Evolutionary conservation across 2,888 invertebrate genomes (phyloP).

Genomic region (Tipula unca): DNA sequence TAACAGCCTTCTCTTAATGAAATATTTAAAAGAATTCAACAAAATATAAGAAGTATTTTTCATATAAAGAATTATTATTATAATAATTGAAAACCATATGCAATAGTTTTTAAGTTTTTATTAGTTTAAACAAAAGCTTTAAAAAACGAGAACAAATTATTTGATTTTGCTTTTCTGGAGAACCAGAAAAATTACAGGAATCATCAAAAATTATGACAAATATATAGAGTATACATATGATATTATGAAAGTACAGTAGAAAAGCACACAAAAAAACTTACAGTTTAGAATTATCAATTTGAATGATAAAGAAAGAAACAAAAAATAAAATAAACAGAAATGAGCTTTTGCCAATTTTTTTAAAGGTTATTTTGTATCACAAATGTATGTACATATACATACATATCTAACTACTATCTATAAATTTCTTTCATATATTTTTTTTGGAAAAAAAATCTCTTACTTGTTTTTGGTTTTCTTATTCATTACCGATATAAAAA

Average conservation of each 20-base stretch:
- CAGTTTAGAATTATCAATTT: background rate
- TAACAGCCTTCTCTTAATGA: no score
- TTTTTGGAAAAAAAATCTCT: background rate
- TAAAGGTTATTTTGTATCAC: background rate
- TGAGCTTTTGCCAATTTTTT: background rate
- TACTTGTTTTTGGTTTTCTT: background rate
- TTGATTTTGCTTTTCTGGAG: no score
- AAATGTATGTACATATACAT: background rate
- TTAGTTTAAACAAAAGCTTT: no score
- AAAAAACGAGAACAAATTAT: no score
- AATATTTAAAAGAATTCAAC: no score
- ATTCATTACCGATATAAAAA: background rate
- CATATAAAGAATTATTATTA: no score
- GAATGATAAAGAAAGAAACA: background rate
- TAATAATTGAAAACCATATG: no score
- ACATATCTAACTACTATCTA: background rate
- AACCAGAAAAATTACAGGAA: no score
- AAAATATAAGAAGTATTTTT: no score
- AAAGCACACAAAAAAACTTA: background rate
- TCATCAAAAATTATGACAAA: no score
- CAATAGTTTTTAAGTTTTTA: no score
- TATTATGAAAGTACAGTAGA: background rate
- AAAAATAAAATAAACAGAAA: background rate
- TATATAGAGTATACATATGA: background rate
- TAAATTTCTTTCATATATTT: background rate